Conservation (phyloP, 2,888 invertebrate genomes). For the Agriopis aurantiaria region DNA sequence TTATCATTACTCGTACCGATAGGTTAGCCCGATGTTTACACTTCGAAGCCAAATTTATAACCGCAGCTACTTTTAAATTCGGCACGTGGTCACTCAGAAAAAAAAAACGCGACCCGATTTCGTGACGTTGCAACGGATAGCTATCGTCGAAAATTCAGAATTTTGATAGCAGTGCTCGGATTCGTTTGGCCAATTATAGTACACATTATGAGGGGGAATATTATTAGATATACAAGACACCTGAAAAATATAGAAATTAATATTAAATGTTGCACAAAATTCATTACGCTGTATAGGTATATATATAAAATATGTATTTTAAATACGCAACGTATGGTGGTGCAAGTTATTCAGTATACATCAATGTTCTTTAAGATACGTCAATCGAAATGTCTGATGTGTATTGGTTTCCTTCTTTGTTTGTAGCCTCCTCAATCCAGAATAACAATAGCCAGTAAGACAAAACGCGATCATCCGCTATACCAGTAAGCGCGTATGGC, state of each 20-base stretch:
- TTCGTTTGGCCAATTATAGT: slow-evolving; percentile 64
- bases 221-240: slow-evolving; percentile 68
- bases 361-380: not conserved
- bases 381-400: not conserved
- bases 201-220: slow-evolving; percentile 67
- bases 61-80: not conserved
- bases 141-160: slow-evolving; percentile 43
- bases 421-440: not conserved
- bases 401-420: not conserved
- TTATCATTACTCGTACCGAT: not conserved
- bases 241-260: slow-evolving; percentile 76
- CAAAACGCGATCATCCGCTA: not conserved
- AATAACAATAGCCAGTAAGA: not conserved
- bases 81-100: not conserved
- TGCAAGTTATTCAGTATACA: not conserved
- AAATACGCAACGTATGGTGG: not conserved
- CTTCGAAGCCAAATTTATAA: not conserved
- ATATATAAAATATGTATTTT: not conserved
- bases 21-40: not conserved
- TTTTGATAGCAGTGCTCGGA: slow-evolving; percentile 81
- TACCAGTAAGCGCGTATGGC: not conserved
- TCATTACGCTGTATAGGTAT: slow-evolving; percentile 6
- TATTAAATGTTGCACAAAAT: slow-evolving; percentile 47
- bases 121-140: slow-evolving; percentile 3
- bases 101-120: slow-evolving; percentile 24